Base-by-base conservation (phyloP, 1,140 invertebrate species). In the Drosophila ohnishii region DNA sequence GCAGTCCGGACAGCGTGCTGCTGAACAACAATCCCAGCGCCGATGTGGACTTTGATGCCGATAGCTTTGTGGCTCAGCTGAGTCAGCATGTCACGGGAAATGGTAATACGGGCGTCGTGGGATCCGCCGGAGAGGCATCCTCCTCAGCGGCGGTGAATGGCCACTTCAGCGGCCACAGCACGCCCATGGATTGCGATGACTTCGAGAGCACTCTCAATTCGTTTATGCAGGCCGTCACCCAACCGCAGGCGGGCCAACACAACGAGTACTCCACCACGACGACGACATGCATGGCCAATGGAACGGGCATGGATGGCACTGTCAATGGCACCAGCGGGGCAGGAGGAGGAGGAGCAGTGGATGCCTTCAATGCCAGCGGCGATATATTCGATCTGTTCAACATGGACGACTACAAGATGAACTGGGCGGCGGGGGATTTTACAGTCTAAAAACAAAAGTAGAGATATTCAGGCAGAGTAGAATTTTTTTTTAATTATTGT, bases 401-500 rank as follows among this genome's bases (percentile, higher is more conserved):
- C 63, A 92, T 92, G 35, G 91, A 92, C 65, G 91, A 92, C 66
- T 92, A 90, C 64, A 92, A 92, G 66, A 92, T 92, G 91, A 88
- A 80, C 34, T 91, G 90, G 90, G 90, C 90, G 39, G 79, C 85
- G 30, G 88, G 88, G 3, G 91, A 92, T 57, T 92, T 91, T 63
- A 90, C 90, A 11, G 91, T 92, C n/a, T 92, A 81, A 78, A 48
- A 30, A 53, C 19, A 22, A 6, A 11, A 37, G 1, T 5, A 3
- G 1, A n/a, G 14, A 40, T 35, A 58, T 19, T n/a, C 30, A 28
- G 58, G 19, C 28, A 42, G 51, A 25, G 32, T 25, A 32, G 19
- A 61, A 39, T 14, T 44, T 44, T 39, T n/a, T 44, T 44, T 39
- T n/a, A 50, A n/a, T n/a, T n/a, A n/a, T 22, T 14, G 22, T 22